Evolutionary conservation across 23 tunicate genomes (phyloP).

Genomic region (Trididemnum nubilum): DNA sequence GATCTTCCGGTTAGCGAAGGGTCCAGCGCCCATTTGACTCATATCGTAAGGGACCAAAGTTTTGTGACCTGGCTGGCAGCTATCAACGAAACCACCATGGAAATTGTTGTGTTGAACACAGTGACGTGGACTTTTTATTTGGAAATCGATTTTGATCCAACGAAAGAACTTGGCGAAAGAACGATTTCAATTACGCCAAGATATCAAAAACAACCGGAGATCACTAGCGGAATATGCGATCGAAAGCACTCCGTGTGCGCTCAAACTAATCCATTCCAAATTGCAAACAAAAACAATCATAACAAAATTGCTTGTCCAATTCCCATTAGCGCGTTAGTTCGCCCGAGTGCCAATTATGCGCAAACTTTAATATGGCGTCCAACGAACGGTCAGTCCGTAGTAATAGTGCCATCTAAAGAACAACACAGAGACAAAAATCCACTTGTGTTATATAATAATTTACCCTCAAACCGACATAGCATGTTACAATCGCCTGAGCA

Average conservation of each 20-base stretch:
- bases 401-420: slow-evolving; percentile 95
- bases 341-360: slow-evolving; percentile 96
- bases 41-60: slow-evolving; percentile 90
- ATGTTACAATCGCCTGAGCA: too few species aligned
- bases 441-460: slow-evolving; percentile 67
- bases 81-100: slow-evolving; percentile 89
- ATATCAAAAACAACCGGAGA: slow-evolving; percentile 72
- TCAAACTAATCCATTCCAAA: not conserved
- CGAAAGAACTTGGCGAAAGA: slow-evolving; percentile 73
- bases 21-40: slow-evolving; percentile 78
- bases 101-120: slow-evolving; percentile 86
- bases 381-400: slow-evolving; percentile 45
- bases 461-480: too few species aligned
- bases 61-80: slow-evolving; percentile 99
- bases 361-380: slow-evolving; percentile 98
- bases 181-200: slow-evolving; percentile 67
- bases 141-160: slow-evolving; percentile 96
- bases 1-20: slow-evolving; percentile 98
- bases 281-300: slow-evolving; percentile 56
- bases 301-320: slow-evolving; percentile 65
- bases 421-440: slow-evolving; percentile 73
- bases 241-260: slow-evolving; percentile 5
- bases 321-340: slow-evolving; percentile 87
- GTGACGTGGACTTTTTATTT: slow-evolving; percentile 96
- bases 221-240: slow-evolving; percentile 45